Percentiles rank a stretch among this genome's conserved stretches.
Conservation (phyloP, 2,888 invertebrate species). For the Oxystoma pomonae region DNA sequence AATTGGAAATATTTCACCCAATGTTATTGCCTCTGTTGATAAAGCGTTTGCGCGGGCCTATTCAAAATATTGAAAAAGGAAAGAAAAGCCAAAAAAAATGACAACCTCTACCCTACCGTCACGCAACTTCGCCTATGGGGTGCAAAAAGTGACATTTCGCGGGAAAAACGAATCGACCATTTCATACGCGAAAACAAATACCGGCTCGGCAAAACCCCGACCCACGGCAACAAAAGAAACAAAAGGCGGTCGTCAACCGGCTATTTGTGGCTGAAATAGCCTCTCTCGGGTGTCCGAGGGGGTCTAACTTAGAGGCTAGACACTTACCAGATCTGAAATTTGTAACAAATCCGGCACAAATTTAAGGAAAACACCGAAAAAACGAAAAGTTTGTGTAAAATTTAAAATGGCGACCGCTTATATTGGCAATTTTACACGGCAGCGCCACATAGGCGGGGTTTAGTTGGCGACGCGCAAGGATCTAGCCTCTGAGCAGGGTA, state of each 20-base stretch:
- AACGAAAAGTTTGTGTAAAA: constrained; percentile 38
- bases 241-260: background rate
- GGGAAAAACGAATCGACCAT: background rate
- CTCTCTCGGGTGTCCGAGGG: background rate
- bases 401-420: constrained; percentile 44
- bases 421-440: constrained; percentile 53
- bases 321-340: background rate
- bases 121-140: background rate
- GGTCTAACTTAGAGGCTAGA: background rate
- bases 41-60: too few relatives aligned
- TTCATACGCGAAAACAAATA: background rate
- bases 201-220: background rate
- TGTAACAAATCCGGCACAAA: background rate
- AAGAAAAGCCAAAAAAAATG: background rate
- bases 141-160: constrained; percentile 1
- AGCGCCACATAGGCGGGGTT: constrained; percentile 55
- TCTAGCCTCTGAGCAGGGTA: constrained; percentile 42
- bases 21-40: too few relatives aligned
- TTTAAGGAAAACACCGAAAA: constrained; percentile 32
- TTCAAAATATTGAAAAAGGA: background rate
- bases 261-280: background rate
- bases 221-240: background rate
- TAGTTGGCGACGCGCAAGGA: constrained; percentile 76
- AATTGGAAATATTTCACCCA: too few relatives aligned
- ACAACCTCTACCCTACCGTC: background rate